These are phyloP conservation scores for Amphimallon solstitiale DNA, from an alignment of 2,888 invertebrate genomes.

Conservation along the genomic window DNA sequence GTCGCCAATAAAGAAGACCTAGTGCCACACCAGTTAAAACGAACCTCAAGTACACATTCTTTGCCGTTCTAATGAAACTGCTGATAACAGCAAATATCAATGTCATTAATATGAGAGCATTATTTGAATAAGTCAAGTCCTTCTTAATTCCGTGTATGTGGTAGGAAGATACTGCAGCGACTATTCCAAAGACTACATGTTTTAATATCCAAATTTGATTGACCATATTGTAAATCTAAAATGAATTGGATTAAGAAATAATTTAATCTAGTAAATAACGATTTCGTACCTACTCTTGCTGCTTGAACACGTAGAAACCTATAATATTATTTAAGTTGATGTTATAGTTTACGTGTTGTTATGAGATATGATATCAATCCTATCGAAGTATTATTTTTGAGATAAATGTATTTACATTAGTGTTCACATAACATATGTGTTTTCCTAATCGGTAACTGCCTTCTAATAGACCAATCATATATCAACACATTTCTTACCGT, in stretches of 20 bases:
- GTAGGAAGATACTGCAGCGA: constrained; percentile 18
- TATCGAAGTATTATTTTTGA: background rate
- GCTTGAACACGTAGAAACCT: no score
- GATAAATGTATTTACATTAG: constrained; percentile 4
- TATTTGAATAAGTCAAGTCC: constrained; percentile 22
- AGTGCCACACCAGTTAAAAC: background rate
- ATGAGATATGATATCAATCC: background rate
- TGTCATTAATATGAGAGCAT: constrained; percentile 5
- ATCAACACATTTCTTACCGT: background rate
- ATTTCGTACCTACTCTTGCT: no score
- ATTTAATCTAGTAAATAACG: background rate
- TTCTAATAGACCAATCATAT: constrained; percentile 12
- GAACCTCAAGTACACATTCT: constrained; percentile 7
- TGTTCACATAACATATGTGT: background rate
- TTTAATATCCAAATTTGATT: background rate
- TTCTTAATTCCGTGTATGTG: constrained; percentile 17
- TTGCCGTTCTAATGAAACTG: constrained; percentile 6
- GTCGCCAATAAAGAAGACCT: background rate
- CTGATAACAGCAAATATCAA: background rate
- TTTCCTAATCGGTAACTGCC: background rate
- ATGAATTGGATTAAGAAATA: background rate
- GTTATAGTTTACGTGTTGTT: no score
- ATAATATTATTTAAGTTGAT: no score
- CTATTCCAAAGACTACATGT: constrained; percentile 13
- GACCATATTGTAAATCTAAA: background rate